A percentile compares a stretch with the other conserved stretches of the same genome.
phyloP scores from a whole-genome alignment of 2,888 invertebrate genomes.

The Limnephilus rhombicus region DNA sequence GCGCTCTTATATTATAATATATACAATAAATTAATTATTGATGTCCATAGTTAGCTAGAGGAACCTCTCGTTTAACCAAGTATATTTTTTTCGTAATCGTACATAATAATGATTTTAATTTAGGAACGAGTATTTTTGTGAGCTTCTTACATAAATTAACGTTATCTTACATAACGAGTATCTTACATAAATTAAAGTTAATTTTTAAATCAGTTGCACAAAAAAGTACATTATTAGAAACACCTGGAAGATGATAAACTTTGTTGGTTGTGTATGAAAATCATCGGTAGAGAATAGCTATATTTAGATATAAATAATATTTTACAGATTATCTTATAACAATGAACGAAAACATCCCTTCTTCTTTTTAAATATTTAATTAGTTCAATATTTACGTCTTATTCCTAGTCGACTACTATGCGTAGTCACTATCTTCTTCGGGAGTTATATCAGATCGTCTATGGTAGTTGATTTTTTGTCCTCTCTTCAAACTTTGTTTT shows the following conservation, averaged over 20 bases:
- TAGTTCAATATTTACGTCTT: no score
- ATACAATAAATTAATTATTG: background rate
- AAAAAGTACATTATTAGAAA: no score
- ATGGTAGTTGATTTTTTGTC: background rate
- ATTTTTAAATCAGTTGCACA: no score
- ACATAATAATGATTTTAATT: no score
- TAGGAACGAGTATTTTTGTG: no score
- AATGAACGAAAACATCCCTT: background rate
- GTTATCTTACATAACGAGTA: no score
- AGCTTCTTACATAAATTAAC: no score
- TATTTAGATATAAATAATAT: background rate
- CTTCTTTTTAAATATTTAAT: no score
- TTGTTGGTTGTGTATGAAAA: background rate
- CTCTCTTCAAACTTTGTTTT: background rate
- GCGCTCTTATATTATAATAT: background rate
- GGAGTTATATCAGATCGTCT: constrained; percentile 51
- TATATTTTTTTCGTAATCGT: background rate
- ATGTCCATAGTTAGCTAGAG: background rate
- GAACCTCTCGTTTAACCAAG: background rate
- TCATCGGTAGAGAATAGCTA: background rate
- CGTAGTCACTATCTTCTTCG: constrained; percentile 42
- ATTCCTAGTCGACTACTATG: background rate
- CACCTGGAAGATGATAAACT: no score
- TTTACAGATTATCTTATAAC: background rate
- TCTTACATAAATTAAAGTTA: no score